phyloP scores from a whole-genome alignment of 2,797 vertebrate genomes.

The Sebastiscus tertius region DNA sequence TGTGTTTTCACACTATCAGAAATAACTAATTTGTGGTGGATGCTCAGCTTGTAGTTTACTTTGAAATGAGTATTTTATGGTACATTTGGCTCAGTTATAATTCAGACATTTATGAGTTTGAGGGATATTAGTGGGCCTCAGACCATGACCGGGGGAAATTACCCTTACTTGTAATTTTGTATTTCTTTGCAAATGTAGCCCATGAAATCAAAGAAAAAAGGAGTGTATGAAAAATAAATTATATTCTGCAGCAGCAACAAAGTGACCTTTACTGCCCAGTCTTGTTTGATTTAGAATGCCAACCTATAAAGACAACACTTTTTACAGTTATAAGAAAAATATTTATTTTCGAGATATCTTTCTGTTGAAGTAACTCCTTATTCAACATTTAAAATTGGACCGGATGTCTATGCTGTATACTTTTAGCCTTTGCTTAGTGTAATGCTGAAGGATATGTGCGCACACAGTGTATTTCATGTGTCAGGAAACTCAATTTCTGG shows the following conservation, averaged over 20 bases:
- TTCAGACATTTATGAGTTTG: constrained; percentile 69
- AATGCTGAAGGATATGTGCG: neutral
- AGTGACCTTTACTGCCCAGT: neutral
- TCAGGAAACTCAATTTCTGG: neutral
- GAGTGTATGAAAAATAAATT: constrained; percentile 34
- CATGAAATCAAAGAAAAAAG: constrained; percentile 36
- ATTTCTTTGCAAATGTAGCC: constrained; percentile 58
- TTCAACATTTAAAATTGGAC: neutral
- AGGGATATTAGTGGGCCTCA: constrained; percentile 62
- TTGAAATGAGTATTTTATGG: constrained; percentile 65
- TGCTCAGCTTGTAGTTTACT: constrained; percentile 54
- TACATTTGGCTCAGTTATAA: constrained; percentile 66
- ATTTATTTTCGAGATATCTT: neutral
- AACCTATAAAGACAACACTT: neutral
- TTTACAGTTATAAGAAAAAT: neutral
- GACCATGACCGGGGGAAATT: constrained; percentile 64
- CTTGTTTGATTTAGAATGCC: neutral
- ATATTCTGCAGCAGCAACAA: constrained; percentile 27
- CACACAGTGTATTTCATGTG: neutral
- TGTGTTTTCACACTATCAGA: constrained; percentile 4
- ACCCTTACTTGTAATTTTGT: constrained; percentile 69
- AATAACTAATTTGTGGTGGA: constrained; percentile 50
- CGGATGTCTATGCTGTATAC: neutral
- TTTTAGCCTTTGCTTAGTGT: neutral
- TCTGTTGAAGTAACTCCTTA: neutral